Evolutionary conservation across 2,888 invertebrate genomes (phyloP).

Genomic region (Nasonovia ribisnigri): DNA sequence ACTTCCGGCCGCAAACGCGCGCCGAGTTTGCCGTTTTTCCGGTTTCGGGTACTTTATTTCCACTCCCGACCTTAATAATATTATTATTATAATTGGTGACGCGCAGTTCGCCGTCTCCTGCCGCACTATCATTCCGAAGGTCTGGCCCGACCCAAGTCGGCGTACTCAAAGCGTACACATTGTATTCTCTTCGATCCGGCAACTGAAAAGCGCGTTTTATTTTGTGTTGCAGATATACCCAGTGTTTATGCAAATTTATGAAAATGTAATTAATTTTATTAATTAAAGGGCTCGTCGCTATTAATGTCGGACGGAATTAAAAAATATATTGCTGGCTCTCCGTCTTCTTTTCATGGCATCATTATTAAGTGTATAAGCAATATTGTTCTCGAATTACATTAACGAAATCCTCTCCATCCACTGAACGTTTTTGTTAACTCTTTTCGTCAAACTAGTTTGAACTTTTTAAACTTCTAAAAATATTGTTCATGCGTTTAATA

Average conservation of each 20-base stretch:
- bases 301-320: conserved; percentile 44
- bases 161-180: background rate
- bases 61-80: background rate
- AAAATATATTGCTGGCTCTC: conserved; percentile 21
- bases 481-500: background rate
- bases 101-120: background rate
- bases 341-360: conserved; percentile 8
- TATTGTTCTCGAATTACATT: conserved; percentile 39
- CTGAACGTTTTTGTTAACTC: background rate
- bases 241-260: conserved; percentile 59
- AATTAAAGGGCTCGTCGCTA: conserved; percentile 36
- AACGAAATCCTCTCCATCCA: background rate
- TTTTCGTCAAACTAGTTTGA: background rate
- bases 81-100: background rate
- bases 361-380: conserved; percentile 23
- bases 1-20: background rate
- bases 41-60: background rate
- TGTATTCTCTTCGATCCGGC: background rate
- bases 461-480: background rate
- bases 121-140: background rate
- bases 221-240: conserved; percentile 1
- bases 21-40: background rate
- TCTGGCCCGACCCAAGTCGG: background rate
- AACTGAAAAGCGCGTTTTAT: background rate
- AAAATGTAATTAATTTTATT: conserved; percentile 59